Evolutionary conservation across 1,140 invertebrate genomes (phyloP), one percentile per base, ranked within the genome.

Genomic region (Bombus sibiricus): DNA sequence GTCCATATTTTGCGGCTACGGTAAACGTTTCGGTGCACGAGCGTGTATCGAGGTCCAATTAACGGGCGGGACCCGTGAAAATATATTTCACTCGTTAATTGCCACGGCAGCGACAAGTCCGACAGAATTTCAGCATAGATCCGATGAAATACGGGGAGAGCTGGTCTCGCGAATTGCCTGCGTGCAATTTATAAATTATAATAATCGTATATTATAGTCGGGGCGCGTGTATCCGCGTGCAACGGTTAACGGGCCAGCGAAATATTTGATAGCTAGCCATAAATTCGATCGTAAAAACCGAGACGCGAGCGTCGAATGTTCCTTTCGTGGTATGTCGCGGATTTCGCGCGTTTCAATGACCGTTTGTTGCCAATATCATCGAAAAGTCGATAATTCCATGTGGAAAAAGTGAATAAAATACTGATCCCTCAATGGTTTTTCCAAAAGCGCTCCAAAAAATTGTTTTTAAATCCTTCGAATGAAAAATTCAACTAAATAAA

Each of bases 41-140:
- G 8, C 64, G 64, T 53, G 64, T 78, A 78, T 78, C 82, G 74
- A 71, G 47, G 37, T 39, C 32, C 62, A 83, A 83, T 83, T 83
- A 83, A 83, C 82, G 74, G 25, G 3, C 47, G 47, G 47, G 37
- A 25, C 64, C 73, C 62, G 43, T 59, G 82, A 83, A 83, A 83
- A 76, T 83, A 83, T 78, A 83, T 78, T 83, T 83, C 82, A 83
- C 74, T 64, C 82, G 82, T 83, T 83, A 83, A 83, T 83, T 83
- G 82, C 82, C 82, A 34, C 82, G 47, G 37, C 37, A 74, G 74
- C 62, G 82, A 78, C 82, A 59, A 59, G 47, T 43, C 74, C 47
- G 74, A 71, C 74, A n/a, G 64, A 78, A 78, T 83, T 83, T 83
- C 64, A 59, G 74, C 64, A 41, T 39, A 43, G 74, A 83, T 83